These are phyloP conservation scores for Prolemur simus DNA, from an alignment of 2,113 vertebrate genomes.

Conservation along the genomic window DNA sequence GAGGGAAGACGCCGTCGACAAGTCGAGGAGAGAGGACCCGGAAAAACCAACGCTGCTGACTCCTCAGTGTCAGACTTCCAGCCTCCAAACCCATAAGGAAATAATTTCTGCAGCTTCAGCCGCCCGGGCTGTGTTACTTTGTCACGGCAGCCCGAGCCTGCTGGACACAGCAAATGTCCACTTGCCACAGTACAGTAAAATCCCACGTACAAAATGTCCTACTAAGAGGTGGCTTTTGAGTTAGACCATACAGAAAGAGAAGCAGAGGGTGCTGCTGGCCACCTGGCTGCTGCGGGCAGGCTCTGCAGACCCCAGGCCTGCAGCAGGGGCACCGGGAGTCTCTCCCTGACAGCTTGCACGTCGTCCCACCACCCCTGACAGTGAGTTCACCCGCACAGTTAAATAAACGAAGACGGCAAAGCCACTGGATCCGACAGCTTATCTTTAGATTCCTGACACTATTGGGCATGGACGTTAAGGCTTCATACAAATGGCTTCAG, in stretches of 20 bases:
- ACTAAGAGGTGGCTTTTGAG: neutral
- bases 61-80: neutral
- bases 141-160: too few relatives aligned
- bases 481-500: neutral
- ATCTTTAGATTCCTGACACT: neutral
- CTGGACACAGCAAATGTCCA: rapidly evolving
- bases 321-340: neutral
- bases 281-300: neutral
- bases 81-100: neutral
- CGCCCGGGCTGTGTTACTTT: neutral
- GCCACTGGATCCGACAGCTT: neutral
- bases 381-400: neutral
- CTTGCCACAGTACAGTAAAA: too few relatives aligned
- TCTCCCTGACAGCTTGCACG: neutral
- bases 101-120: neutral
- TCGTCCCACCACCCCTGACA: neutral
- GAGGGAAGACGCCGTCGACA: neutral
- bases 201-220: neutral
- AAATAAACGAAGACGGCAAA: neutral
- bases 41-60: neutral
- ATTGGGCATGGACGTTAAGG: neutral
- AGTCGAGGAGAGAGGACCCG: neutral
- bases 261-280: too few relatives aligned
- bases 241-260: neutral
- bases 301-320: too few relatives aligned